Evolutionary conservation across 2,888 invertebrate genomes (phyloP), one percentile per base, ranked within the genome.

Genomic region (Rosalia funebris): DNA sequence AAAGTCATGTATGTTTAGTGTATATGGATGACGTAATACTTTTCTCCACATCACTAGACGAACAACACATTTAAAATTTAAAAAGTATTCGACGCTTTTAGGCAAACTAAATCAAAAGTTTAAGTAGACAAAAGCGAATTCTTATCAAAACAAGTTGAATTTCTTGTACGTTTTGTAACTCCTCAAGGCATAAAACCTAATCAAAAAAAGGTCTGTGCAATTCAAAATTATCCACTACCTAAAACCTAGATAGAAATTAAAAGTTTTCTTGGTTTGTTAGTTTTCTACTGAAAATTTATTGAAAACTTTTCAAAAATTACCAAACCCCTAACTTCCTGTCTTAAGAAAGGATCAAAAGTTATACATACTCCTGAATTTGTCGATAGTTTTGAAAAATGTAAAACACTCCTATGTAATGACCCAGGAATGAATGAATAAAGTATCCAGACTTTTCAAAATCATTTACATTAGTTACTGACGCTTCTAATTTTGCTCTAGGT

Each of bases 1-100:
- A 14, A 2, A 14, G 25, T 3, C 3, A 17, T 11, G 14, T 17
- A 12, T 53, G 45, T 46, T 25, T 41, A 19, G 41, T 17, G 9
- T 53, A 53, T 25, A 15, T 53, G 1, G 53, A 53, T 11, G 53
- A 53, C 17, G 42, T 53, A 10, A 37, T 53, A 1, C 3, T 53
- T 7, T 41, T 16, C 20, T 20, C 15, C 7, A 44, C 3, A 15
- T 25, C 15, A 17, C 11, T 50, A 4, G 36, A 15, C 7, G 50
- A 53, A 53, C n/a, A 15, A 53, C n/a, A 15, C 11, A 20, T 17
- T 53, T 1, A 25, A 16, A 52, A 11, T 14, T 14, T 9, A 12
- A 14, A 9, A 9, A 14, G 20, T 52, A 9, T 52, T 41, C 11
- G 42, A 53, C 17, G 9, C 20, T n/a, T 11, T 41, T 10, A 50